phyloP scores from a whole-genome alignment of 2,797 vertebrate genomes.

The Hydrophis major region DNA sequence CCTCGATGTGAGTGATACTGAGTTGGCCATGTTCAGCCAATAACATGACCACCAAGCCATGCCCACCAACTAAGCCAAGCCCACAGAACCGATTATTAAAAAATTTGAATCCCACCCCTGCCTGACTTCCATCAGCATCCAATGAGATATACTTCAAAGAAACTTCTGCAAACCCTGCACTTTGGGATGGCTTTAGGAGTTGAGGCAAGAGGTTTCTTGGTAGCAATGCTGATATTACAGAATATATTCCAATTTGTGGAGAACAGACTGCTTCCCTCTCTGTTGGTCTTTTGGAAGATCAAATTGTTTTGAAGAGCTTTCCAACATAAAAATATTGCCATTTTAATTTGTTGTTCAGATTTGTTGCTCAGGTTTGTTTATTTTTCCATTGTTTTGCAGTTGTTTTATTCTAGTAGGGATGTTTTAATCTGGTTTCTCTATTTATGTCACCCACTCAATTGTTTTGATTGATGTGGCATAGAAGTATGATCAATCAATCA shows the following conservation, averaged over 20 bases:
- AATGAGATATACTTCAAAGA: background rate
- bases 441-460: background rate
- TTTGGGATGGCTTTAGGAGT: background rate
- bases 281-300: background rate
- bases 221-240: background rate
- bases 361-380: background rate
- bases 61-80: too few species aligned
- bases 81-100: too few species aligned
- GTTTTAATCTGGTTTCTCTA: background rate
- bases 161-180: background rate
- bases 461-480: background rate
- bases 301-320: background rate
- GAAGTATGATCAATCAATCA: background rate
- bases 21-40: too few species aligned
- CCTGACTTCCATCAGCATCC: background rate
- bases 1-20: too few species aligned
- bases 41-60: too few species aligned
- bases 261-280: background rate
- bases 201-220: background rate
- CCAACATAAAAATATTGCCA: background rate
- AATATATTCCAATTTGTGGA: background rate
- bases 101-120: background rate
- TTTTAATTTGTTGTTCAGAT: background rate
- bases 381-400: background rate
- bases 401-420: background rate